A percentile compares a stretch with the other conserved stretches of the same genome.
Conservation (phyloP, 2,888 invertebrate species). For the Harpagoxenus sublaevis region DNA sequence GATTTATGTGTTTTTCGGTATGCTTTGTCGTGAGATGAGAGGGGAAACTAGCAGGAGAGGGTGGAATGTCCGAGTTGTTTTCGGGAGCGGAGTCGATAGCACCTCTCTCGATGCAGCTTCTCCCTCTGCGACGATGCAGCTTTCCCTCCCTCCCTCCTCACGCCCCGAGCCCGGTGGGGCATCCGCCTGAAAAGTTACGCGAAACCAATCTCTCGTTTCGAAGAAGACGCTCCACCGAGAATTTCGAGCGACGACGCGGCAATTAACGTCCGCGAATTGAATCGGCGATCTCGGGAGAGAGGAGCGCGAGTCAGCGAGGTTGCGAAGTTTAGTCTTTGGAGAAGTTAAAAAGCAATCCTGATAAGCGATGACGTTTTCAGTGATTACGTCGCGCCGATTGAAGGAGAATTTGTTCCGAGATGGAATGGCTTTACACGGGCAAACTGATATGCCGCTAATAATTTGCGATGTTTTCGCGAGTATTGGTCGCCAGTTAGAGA, state of each 20-base stretch:
- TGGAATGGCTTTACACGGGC: background rate
- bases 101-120: slow-evolving; percentile 42
- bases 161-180: background rate
- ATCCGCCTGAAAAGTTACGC: slow-evolving; percentile 39
- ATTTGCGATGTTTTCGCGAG: slow-evolving; percentile 32
- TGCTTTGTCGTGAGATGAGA: slow-evolving; percentile 18
- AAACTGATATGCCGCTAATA: slow-evolving; percentile 25
- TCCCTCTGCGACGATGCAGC: slow-evolving; percentile 47
- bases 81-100: slow-evolving; percentile 46
- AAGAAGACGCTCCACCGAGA: slow-evolving; percentile 22
- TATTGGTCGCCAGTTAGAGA: background rate
- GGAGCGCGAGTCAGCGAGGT: background rate
- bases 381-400: slow-evolving; percentile 25
- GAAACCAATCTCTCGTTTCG: slow-evolving; percentile 23
- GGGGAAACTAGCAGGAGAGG: slow-evolving; percentile 2
- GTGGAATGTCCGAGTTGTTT: slow-evolving; percentile 39
- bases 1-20: slow-evolving; percentile 72
- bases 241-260: slow-evolving; percentile 25
- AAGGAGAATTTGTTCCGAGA: background rate
- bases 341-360: slow-evolving; percentile 16
- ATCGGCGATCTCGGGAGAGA: slow-evolving; percentile 36
- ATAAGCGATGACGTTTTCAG: background rate
- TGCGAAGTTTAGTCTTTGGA: slow-evolving; percentile 5
- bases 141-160: background rate
- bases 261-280: slow-evolving; percentile 48